Evolutionary conservation across 1,140 invertebrate genomes (phyloP).

Genomic region (Branchinecta lindahli): DNA sequence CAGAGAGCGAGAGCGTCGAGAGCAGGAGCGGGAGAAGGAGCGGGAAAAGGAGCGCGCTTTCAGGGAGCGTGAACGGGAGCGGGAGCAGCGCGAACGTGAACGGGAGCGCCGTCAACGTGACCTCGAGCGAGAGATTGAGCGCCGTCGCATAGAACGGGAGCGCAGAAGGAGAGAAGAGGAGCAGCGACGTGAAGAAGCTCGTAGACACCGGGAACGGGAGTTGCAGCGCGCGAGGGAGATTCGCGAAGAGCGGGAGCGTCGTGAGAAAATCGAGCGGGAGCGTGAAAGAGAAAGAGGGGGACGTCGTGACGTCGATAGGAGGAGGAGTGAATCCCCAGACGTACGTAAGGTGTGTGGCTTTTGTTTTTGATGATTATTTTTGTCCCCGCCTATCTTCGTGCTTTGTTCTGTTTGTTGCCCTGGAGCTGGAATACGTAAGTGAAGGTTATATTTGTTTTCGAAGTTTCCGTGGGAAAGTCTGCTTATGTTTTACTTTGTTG

Average conservation of each 20-base stretch:
- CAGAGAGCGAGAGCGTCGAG: not conserved
- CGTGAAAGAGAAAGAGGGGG: not conserved
- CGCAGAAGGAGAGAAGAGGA: not conserved
- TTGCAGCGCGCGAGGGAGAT: not conserved
- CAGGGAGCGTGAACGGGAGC: not conserved
- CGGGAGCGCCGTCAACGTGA: conserved; percentile 3
- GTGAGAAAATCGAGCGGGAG: not conserved
- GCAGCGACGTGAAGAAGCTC: not conserved
- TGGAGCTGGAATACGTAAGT: no score
- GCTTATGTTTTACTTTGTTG: no score
- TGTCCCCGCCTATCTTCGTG: no score
- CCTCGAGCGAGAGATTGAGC: not conserved
- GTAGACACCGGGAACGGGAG: not conserved
- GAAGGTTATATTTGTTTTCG: no score
- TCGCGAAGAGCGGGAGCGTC: conserved; percentile 2
- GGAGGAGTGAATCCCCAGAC: not conserved
- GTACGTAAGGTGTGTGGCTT: no score
- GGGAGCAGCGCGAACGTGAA: not conserved
- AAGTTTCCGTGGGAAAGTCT: no score
- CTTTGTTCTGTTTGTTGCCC: no score
- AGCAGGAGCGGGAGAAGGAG: not conserved
- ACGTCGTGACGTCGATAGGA: not conserved
- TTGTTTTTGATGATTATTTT: no score
- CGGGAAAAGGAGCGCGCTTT: not conserved
- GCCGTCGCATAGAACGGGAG: not conserved